These are phyloP conservation scores for Hirudo medicinalis DNA, from an alignment of 1,140 invertebrate species.

Conservation along the genomic window DNA sequence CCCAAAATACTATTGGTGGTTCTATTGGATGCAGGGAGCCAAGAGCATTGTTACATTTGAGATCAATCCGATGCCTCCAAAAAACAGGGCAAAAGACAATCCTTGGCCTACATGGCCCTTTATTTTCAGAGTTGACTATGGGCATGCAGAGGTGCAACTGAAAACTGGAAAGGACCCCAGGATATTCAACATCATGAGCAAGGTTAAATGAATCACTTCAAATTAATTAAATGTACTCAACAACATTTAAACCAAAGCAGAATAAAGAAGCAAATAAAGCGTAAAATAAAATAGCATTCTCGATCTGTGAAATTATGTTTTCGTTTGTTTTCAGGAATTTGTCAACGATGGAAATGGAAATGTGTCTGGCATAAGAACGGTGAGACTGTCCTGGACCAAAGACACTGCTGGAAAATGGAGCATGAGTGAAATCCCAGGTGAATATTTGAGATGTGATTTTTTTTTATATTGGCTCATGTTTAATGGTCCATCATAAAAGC, in stretches of 20 bases:
- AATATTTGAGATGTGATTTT: neutral
- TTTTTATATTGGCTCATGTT: too few species aligned
- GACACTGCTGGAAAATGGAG: constrained; percentile 82
- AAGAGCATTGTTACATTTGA: constrained; percentile 91
- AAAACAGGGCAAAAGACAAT: constrained; percentile 64
- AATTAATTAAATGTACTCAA: constrained; percentile 5
- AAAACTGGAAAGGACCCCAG: constrained; percentile 85
- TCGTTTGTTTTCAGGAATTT: constrained; percentile 56
- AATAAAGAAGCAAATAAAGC: constrained; percentile 26
- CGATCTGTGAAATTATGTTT: neutral
- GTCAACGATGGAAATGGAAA: constrained; percentile 76
- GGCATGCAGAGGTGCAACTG: constrained; percentile 86
- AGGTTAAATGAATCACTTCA: constrained; percentile 43
- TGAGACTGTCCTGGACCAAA: constrained; percentile 82
- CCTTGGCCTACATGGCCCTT: constrained; percentile 97
- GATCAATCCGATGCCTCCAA: constrained; percentile 82
- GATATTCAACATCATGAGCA: constrained; percentile 80
- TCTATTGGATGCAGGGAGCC: constrained; percentile 54
- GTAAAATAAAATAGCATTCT: neutral
- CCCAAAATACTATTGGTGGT: neutral
- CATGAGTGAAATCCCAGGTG: constrained; percentile 71
- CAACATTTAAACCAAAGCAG: neutral
- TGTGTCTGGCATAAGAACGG: constrained; percentile 74
- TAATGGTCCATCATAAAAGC: too few species aligned
- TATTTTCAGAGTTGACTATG: constrained; percentile 93